These are phyloP conservation scores for Syngnathus rostellatus DNA, from an alignment of 2,797 vertebrate species.

Conservation along the genomic window DNA sequence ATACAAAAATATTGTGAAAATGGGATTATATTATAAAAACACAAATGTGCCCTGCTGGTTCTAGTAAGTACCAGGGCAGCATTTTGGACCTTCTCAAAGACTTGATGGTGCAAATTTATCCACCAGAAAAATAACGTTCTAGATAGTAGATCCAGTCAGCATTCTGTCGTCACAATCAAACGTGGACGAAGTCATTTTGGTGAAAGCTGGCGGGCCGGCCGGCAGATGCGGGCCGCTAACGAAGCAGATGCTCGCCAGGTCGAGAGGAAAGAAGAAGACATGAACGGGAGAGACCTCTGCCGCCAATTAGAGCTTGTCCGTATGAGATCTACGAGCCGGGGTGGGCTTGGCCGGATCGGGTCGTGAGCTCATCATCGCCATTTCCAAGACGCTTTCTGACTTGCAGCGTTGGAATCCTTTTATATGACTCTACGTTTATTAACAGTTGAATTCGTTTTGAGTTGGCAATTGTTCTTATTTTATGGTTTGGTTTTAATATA, in stretches of 20 bases:
- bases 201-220: not conserved
- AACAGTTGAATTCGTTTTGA: no score
- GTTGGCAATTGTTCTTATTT: no score
- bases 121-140: not conserved
- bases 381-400: not conserved
- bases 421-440: not conserved
- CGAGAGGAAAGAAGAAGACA: not conserved
- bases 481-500: no score
- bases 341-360: not conserved
- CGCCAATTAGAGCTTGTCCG: not conserved
- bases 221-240: not conserved
- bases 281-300: not conserved
- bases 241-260: conserved; percentile 2
- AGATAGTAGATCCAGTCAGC: no score
- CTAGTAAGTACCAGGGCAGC: not conserved
- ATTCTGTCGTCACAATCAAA: no score
- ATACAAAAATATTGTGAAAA: not conserved
- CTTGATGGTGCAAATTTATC: no score
- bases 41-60: not conserved
- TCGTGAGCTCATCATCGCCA: not conserved
- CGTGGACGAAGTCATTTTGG: no score
- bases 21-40: not conserved
- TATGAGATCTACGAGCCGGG: no score
- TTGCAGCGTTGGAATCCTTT: no score
- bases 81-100: no score